Percentiles rank a stretch among this genome's conserved stretches.
Conservation (phyloP, 2,113 vertebrate species). For the Microtus pennsylvanicus region DNA sequence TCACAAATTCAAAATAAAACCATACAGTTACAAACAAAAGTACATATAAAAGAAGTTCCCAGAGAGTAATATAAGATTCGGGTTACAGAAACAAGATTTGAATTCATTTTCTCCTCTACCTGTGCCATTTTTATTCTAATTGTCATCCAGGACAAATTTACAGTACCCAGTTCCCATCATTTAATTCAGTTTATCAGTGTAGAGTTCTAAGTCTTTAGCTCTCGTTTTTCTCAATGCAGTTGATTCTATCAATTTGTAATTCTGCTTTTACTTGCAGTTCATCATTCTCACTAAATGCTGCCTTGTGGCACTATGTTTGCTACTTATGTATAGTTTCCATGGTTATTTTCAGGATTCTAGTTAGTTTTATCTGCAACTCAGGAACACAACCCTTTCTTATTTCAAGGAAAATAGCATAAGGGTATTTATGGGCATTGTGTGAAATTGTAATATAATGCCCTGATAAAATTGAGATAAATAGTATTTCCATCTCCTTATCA, state of each 20-base stretch:
- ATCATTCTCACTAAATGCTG: background rate
- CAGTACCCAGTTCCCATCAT: background rate
- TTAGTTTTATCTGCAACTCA: background rate
- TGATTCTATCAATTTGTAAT: background rate
- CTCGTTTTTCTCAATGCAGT: background rate
- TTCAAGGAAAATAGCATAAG: no score
- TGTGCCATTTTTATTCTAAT: slow-evolving; percentile 1
- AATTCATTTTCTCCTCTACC: slow-evolving; percentile 13
- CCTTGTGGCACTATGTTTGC: background rate
- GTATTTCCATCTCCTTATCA: background rate
- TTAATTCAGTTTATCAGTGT: background rate
- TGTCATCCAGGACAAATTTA: background rate
- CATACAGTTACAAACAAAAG: background rate
- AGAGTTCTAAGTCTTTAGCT: background rate
- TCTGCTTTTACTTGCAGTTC: background rate
- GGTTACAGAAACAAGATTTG: background rate
- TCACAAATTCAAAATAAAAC: slow-evolving; percentile 40
- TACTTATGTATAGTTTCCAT: no score
- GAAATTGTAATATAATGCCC: background rate
- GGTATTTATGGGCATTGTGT: background rate
- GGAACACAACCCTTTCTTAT: background rate
- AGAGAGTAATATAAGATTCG: background rate
- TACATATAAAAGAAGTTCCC: background rate
- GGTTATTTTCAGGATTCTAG: background rate
- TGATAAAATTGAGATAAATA: background rate